phyloP scores from a whole-genome alignment of 2,888 invertebrate species.

The Lymantria monacha region DNA sequence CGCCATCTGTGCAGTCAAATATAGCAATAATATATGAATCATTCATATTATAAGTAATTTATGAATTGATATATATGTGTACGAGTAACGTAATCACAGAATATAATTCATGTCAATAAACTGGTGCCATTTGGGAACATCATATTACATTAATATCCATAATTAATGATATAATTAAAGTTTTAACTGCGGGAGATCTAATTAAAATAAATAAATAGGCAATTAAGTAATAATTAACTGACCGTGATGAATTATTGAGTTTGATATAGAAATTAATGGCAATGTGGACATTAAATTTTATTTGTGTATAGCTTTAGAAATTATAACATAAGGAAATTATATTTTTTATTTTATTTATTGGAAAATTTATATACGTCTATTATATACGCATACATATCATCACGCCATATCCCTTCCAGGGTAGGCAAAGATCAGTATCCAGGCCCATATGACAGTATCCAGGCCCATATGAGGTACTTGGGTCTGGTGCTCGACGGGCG shows the following conservation, averaged over 20 bases:
- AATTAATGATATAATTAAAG: slow-evolving; percentile 9
- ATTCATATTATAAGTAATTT: not conserved
- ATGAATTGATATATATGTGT: slow-evolving; percentile 4
- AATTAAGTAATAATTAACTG: slow-evolving; percentile 7
- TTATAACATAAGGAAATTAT: not conserved
- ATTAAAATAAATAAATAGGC: slow-evolving; percentile 9
- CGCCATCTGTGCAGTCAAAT: too few species aligned
- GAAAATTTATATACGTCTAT: too few species aligned
- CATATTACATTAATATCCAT: slow-evolving; percentile 3
- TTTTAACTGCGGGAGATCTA: slow-evolving; percentile 5
- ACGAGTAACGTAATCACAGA: not conserved
- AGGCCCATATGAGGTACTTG: too few species aligned
- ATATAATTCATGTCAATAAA: not conserved
- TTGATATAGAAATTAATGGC: not conserved
- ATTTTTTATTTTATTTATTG: not conserved
- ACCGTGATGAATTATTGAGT: slow-evolving; percentile 7
- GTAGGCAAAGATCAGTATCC: too few species aligned
- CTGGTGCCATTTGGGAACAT: slow-evolving; percentile 1
- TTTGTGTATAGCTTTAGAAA: not conserved
- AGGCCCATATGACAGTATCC: too few species aligned
- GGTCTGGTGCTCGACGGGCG: too few species aligned
- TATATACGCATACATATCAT: too few species aligned
- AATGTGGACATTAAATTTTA: not conserved
- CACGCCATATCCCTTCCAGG: too few species aligned
- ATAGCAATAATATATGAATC: not conserved